Evolutionary conservation across 53 echinoderm and acorn worm genomes (phyloP), one percentile per base, ranked within the genome.

Genomic region (Paelopatides confundens): DNA sequence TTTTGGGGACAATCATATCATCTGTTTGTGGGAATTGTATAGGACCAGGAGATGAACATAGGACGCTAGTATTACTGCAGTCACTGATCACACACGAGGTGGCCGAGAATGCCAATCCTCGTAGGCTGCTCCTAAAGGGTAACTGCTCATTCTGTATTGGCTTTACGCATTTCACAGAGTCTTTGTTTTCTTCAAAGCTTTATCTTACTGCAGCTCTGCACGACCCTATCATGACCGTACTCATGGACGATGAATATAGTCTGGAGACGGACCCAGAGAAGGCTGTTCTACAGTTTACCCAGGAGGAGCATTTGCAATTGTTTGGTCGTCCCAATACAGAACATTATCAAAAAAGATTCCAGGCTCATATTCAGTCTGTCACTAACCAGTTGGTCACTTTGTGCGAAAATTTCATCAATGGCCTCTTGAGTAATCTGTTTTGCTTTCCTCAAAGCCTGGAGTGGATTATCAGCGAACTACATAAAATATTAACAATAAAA

Each of bases 401-500:
- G 28, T 97, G 97, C 77, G 92, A 93, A 33, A 88, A 86, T 39
- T 97, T 97, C 85, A 97, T 97, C 62, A 71, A 85, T 43, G 90
- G 97, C 47, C 86, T 97, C 24, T 86, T 88, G 62, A 90, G 90
- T 68, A 97, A 92, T 82, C 87, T 94, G 69, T 97, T 90, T 85
- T 97, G 97, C 84, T 97, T 97, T 86, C 97, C 97, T 15, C 93
- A 95, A 36, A 95, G 97, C 62, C 81, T 97, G 2, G 97, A 95
- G 63, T 97, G 97, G 97, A 92, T 95, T 51, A 95, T 97, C 64
- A 95, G 93, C 12, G 95, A 97, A 76, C 86, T 97, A 12, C 92
- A 95, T 76, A 95, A 95, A 82, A 97, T 92, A 43, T 86, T 97
- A 2, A 37, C 88, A 4, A 93, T 92, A 40, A 66, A 93, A 7